A percentile compares a stretch with the other conserved stretches of the same genome.
These are phyloP conservation scores for Pipistrellus nathusii DNA, from an alignment of 2,797 vertebrate genomes.

Conservation along the genomic window DNA sequence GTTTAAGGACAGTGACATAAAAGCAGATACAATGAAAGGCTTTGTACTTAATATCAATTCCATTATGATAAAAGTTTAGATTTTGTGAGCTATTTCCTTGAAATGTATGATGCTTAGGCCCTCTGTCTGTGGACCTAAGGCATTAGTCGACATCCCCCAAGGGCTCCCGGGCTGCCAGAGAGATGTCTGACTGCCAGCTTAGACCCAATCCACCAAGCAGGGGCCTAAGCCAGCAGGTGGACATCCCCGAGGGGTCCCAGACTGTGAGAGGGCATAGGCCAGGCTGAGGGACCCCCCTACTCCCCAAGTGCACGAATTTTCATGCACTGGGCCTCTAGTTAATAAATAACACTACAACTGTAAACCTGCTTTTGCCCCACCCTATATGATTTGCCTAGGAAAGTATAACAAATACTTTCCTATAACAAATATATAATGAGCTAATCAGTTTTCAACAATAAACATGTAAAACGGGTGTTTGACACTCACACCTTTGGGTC, in stretches of 20 bases:
- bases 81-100: neutral
- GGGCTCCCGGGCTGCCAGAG: no score
- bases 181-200: no score
- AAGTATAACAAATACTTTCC: neutral
- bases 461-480: neutral
- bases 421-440: neutral
- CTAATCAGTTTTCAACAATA: neutral
- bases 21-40: neutral
- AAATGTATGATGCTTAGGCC: neutral
- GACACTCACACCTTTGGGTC: neutral
- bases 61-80: neutral
- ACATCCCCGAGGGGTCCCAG: no score
- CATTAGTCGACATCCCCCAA: no score
- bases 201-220: no score
- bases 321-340: no score
- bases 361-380: neutral
- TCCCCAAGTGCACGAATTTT: no score
- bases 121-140: neutral
- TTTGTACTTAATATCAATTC: neutral
- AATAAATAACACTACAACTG: neutral
- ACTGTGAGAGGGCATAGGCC: no score
- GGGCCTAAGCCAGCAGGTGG: no score
- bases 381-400: no score
- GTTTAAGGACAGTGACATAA: neutral
- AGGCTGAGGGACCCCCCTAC: no score